Evolutionary conservation across 2,797 vertebrate genomes (phyloP).

Genomic region (Centroberyx gerrardi): DNA sequence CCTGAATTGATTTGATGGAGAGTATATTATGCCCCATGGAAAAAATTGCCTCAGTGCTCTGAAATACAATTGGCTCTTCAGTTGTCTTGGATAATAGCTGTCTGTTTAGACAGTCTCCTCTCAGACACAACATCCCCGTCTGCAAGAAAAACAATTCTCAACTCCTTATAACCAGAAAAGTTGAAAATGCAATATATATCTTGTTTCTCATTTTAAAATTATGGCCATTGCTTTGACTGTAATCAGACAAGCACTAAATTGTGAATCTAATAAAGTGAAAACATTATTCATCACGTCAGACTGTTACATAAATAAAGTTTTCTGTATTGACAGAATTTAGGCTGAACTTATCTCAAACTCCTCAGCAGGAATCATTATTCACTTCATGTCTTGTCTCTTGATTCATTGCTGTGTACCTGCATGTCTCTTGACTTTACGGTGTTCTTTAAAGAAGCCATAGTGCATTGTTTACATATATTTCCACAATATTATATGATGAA

Average conservation of each 20-base stretch:
- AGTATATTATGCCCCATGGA: conserved; percentile 36
- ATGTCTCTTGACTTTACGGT: conserved; percentile 5
- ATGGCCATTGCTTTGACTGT: conserved; percentile 57
- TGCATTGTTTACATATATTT: not conserved
- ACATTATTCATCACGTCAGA: conserved; percentile 67
- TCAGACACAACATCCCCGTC: conserved; percentile 35
- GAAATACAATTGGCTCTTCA: conserved; percentile 40
- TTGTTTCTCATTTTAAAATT: conserved; percentile 56
- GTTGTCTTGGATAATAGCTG: conserved; percentile 14
- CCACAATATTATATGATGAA: not conserved
- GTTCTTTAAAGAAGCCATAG: not conserved
- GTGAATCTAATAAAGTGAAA: conserved; percentile 61
- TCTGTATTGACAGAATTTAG: conserved; percentile 48
- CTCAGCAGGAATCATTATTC: conserved; percentile 45
- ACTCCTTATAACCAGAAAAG: conserved; percentile 30
- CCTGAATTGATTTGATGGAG: conserved; percentile 65
- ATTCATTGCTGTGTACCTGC: conserved; percentile 29
- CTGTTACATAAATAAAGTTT: conserved; percentile 31
- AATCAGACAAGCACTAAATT: conserved; percentile 62
- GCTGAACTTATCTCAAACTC: conserved; percentile 46
- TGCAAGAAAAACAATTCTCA: not conserved
- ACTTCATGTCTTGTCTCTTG: conserved; percentile 51
- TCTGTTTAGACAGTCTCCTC: conserved; percentile 3
- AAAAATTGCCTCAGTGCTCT: conserved; percentile 33
- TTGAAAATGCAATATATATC: conserved; percentile 35